Conservation (phyloP, 2,113 vertebrate species). For the Chloroceryle aenea region DNA sequence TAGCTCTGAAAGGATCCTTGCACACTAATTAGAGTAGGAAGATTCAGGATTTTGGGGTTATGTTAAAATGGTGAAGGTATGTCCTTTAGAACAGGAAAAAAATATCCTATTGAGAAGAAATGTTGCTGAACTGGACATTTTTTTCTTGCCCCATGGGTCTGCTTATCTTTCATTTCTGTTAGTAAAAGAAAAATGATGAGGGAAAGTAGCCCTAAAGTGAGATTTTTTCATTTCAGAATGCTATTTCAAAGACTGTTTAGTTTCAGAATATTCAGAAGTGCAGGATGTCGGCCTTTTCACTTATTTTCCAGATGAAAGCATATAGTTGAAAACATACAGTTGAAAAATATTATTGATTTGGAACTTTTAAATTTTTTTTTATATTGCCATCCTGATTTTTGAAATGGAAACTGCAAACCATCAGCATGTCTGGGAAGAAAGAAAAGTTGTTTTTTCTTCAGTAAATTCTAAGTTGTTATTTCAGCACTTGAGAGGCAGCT, state of each 20-base stretch:
- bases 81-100: neutral
- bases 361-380: neutral
- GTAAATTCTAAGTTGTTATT: neutral
- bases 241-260: neutral
- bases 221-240: neutral
- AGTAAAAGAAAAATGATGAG: neutral
- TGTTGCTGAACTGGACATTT: neutral
- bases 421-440: neutral
- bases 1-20: neutral
- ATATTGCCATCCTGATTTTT: neutral
- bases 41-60: neutral
- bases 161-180: neutral
- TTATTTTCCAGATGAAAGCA: neutral
- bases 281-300: neutral
- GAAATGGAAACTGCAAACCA: neutral
- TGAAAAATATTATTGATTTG: neutral
- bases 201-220: neutral
- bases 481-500: neutral
- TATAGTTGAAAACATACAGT: neutral
- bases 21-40: rapidly evolving
- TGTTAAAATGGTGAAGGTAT: neutral
- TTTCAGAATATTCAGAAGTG: neutral
- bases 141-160: neutral
- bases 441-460: neutral
- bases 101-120: neutral